Base-by-base conservation (phyloP, 2,113 vertebrate genomes). In the Aleadryas rufinucha region DNA sequence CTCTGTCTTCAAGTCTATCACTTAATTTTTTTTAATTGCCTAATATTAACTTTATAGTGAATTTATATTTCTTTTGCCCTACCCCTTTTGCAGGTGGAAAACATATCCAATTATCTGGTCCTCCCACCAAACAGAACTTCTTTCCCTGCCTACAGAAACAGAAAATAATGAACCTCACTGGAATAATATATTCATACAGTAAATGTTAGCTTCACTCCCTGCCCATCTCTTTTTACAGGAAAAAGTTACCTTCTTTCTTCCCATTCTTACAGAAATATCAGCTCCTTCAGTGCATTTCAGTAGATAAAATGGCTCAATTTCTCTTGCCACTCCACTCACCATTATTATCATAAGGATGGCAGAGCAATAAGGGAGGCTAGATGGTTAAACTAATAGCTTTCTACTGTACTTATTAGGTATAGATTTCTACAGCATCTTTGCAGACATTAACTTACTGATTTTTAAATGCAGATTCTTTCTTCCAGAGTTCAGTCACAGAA, bases 161-260 rank as follows among this genome's bases (percentile, higher is more conserved):
- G 41, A 83, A 92, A 88, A 68, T 42, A 69, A 86, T 53, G n/a
- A 84, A 84, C 12, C 9, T 75, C 31, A 9, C 66, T 30, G 69
- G 63, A 87, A 64, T 20, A 82, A 68, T 71, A 85, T 52, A 79
- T 83, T 83, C 66, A 63, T 74, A 37, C 16, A 94, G n/a, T 49
- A 92, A 94, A 90, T 74, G 21, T 18, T 56, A 75, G 21, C 11
- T 72, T 69, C 63, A 27, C 3, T 70, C 20, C n/a, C 17, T 76
- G 21, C 7, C 33, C 13, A 44, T 47, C 59, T 87, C 47, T 76
- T 87, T 81, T 70, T 8, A 20, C 47, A 52, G 28, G 35, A 68
- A 75, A 92, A 93, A 90, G 60, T 78, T 68, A 69, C 45, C 24
- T 72, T 87, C 56, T 87, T 96, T 84, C 69, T 80, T 84, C 82